A percentile compares a stretch with the other conserved stretches of the same genome.
Conservation (phyloP, 1,140 invertebrate species). For the Hesperophylax magnus region DNA sequence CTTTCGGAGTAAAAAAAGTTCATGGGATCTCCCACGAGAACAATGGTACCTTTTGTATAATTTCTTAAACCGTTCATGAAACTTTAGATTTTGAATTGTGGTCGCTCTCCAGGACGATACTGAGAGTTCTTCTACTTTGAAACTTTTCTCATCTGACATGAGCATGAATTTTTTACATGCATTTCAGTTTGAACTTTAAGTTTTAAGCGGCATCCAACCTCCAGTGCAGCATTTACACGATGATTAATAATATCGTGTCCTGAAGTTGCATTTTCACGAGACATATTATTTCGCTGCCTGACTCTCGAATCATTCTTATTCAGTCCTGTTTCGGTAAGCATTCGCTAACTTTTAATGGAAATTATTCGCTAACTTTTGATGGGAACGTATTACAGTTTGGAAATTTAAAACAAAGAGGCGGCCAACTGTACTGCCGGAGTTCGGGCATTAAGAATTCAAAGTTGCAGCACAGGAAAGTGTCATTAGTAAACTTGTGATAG, state of each 20-base stretch:
- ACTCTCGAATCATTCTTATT: conserved; percentile 13
- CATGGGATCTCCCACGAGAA: too few relatives aligned
- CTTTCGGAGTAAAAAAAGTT: too few relatives aligned
- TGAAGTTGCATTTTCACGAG: not conserved
- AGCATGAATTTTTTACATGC: not conserved
- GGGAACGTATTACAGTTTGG: conserved; percentile 37
- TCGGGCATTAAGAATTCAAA: conserved; percentile 27
- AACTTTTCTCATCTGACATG: too few relatives aligned
- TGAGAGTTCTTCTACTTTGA: too few relatives aligned
- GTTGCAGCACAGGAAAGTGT: conserved; percentile 9
- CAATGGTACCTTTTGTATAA: too few relatives aligned
- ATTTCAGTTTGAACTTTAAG: not conserved
- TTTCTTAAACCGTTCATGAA: too few relatives aligned
- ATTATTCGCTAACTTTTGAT: conserved; percentile 35
- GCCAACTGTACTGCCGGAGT: not conserved
- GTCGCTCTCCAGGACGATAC: too few relatives aligned
- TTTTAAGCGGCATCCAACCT: not conserved
- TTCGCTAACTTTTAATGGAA: conserved; percentile 32
- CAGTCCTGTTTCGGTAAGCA: conserved; percentile 5
- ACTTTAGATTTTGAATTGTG: too few relatives aligned
- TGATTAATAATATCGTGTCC: conserved; percentile 1
- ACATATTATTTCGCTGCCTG: not conserved
- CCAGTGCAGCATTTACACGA: not conserved
- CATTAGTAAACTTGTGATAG: conserved; percentile 26
- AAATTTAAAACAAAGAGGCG: conserved; percentile 31